Base-by-base conservation (phyloP, 2,888 invertebrate genomes). In the Frankliniella fusca region DNA sequence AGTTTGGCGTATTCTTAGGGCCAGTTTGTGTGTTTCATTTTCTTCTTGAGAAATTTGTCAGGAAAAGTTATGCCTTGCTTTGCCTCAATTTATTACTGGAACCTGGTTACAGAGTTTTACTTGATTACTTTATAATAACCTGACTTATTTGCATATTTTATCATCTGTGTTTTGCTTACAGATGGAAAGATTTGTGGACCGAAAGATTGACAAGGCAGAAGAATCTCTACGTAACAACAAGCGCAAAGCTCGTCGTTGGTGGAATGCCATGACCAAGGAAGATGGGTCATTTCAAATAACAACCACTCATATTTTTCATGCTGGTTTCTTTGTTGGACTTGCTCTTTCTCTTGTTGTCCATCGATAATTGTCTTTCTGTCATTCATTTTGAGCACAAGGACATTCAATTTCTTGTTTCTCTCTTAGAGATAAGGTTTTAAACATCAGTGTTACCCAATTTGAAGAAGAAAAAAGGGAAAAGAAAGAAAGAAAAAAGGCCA, bases 181-280 rank as follows among this genome's bases (percentile, higher is more conserved):
- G 95, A 92, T 94, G 85, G 95, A 94, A 88, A 91, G 93, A 87
- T 95, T 90, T 90, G 92, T 95, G 84, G 95, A 95, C 87, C 92
- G 93, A 85, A 95, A 95, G 89, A 85, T 95, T 85, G 94, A 95
- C 87, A 93, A 93, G 89, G 95, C 94, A 82, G 95, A 95, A 88
- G 92, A 92, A 85, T 86, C 92, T 83, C 85, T 95, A 84, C 93
- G 93, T 89, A 92, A 92, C 86, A 93, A 93, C 85, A 91, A 93
- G 88, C 89, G 90, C 82, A 93, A 92, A 87, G 93, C 93, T 20
- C 93, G 93, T 86, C 92, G 91, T 86, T 96, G 95, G 95, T 95
- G 94, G 86, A 90, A 92, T 83, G 91, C 91, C 84, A 87, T 94
- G 80, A 90, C 91, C 85, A 86, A 86, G 1, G 84, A 85, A 27